Base-by-base conservation (phyloP, 2,888 invertebrate species). In the Syrphus vitripennis region DNA sequence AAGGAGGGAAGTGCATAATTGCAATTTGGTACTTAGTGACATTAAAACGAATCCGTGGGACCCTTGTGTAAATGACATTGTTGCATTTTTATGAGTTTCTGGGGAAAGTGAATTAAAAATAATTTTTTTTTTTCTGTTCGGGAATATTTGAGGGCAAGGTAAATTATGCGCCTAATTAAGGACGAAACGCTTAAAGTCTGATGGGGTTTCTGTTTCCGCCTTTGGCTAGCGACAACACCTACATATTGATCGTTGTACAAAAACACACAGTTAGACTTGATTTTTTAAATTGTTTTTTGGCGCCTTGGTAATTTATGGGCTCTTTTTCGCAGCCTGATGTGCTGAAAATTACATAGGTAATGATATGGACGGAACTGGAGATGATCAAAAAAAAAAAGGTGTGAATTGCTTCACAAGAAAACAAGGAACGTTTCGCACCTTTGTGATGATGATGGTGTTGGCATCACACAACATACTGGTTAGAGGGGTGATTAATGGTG, bases 401-500 rank as follows among this genome's bases (percentile, higher is more conserved):
- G 87, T 75, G 87, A 87, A 87, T 83, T 71, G 78, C 57, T 87
- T 87, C 78, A 29, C 87, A 70, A 57, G 83, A 87, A 78, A 83
- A 78, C 82, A 83, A 87, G 83, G 48, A 78, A 71, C 83, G 71
- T 87, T 87, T 87, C 87, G 87, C 87, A 87, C 87, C 87, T 87
- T 87, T 86, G 77, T 78, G 77, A 86, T 86, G 86, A 86, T 82
- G 86, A 86, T 74, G 77, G 74, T 82, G 70, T 81, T 80, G 57
- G 77, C 77, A 81, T 37, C 67, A 70, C 50, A 63, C 45, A 78
- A 70, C 74, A 86, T 89, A 90, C 59, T 91, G 89, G 91, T 91
- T 91, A 91, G 90, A 89, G 89, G 89, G 89, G 90, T 91, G 92
- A 92, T 91, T 91, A 91, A 91, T 91, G 91, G 90, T 88, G 89